Percentiles rank a stretch among this genome's conserved stretches.
Evolutionary conservation across 2,888 invertebrate species (phyloP).

Genomic region (Megamerina dolium): DNA sequence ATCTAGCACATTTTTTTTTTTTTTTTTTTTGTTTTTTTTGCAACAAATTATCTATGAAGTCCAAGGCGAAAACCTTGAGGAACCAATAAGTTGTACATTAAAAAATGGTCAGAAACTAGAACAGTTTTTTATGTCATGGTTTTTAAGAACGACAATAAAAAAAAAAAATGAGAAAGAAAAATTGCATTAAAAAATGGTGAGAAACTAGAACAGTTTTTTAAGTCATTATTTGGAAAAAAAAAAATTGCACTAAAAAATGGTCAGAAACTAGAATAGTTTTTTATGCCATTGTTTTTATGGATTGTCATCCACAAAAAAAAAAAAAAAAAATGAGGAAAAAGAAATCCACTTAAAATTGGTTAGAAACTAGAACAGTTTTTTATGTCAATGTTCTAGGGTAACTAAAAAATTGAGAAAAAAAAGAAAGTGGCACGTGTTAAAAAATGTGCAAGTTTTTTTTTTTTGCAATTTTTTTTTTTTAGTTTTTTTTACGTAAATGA

Average conservation of each 20-base stretch:
- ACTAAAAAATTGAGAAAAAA: neutral
- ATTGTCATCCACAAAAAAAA: too few species aligned
- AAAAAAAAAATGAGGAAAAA: constrained; percentile 28
- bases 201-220: too few species aligned
- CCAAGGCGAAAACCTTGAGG: too few species aligned
- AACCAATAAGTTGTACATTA: constrained; percentile 38
- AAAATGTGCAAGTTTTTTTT: neutral
- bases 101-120: constrained; percentile 43
- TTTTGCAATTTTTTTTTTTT: too few species aligned
- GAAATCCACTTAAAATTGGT: constrained; percentile 41
- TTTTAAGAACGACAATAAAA: neutral
- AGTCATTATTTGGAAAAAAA: constrained; percentile 19
- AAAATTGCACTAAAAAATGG: too few species aligned
- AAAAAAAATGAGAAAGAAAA: neutral
- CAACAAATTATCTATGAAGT: too few species aligned
- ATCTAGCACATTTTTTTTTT: too few species aligned
- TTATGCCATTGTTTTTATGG: too few species aligned
- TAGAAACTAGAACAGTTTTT: constrained; percentile 37
- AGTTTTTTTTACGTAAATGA: too few species aligned
- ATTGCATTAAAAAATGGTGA: too few species aligned
- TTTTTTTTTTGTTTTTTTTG: too few species aligned
- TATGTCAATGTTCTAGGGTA: constrained; percentile 15
- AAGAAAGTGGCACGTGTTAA: neutral
- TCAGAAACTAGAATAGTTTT: too few species aligned
- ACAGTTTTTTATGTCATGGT: constrained; percentile 25